Conservation (phyloP, 2,113 vertebrate genomes). For the Tylochromis polylepis region DNA sequence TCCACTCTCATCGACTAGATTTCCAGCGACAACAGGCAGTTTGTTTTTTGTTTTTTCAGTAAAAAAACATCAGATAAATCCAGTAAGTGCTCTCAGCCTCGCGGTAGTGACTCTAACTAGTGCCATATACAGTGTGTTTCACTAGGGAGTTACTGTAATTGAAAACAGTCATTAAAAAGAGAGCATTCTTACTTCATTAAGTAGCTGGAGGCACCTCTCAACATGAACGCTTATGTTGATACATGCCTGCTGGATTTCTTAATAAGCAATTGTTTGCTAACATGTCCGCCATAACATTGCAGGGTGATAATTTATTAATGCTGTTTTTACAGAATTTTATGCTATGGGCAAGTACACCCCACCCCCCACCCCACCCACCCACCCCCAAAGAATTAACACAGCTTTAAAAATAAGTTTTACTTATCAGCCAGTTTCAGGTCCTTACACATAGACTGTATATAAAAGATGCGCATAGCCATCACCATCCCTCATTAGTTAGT, state of each 20-base stretch:
- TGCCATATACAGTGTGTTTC: neutral
- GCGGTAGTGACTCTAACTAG: neutral
- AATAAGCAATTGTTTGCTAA: neutral
- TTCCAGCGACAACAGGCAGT: neutral
- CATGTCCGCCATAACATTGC: neutral
- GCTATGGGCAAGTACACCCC: neutral
- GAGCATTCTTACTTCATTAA: neutral
- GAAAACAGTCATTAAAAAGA: neutral
- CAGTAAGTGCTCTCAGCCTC: neutral
- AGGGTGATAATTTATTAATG: neutral
- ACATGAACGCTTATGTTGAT: neutral
- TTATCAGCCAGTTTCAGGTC: neutral
- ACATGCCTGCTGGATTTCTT: neutral
- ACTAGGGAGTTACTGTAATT: neutral
- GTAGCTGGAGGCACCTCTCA: neutral
- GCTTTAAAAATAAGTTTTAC: neutral
- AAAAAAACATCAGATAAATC: neutral
- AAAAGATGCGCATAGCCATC: neutral
- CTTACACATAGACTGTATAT: neutral
- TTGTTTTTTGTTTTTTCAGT: neutral
- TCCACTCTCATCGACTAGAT: neutral
- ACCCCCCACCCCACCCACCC: rapidly evolving
- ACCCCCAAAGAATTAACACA: neutral
- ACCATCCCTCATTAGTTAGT: neutral
- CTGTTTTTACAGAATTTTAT: neutral